A percentile compares a stretch with the other conserved stretches of the same genome.
Conservation (phyloP, 2,113 vertebrate genomes). For the Paramisgurnus dabryanus region DNA sequence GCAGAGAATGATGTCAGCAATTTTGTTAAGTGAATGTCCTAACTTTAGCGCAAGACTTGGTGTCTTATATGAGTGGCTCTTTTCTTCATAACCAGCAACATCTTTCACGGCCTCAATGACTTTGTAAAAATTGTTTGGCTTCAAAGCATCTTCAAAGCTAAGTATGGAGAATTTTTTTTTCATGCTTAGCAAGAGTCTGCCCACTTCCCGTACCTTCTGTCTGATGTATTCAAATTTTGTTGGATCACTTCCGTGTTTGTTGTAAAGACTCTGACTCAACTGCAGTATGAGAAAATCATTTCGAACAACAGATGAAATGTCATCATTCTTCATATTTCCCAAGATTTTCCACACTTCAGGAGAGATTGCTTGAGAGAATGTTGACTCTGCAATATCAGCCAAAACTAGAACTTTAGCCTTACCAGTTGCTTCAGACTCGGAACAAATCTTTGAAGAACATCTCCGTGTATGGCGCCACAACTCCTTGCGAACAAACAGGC, state of each 20-base stretch:
- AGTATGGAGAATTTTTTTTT: conserved; percentile 18
- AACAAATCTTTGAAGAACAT: no score
- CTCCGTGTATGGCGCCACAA: no score
- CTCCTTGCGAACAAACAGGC: no score
- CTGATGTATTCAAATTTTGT: neutral
- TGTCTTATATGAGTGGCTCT: neutral
- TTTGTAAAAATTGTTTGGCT: conserved; percentile 53
- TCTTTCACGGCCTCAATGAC: conserved; percentile 45
- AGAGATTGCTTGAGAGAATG: conserved; percentile 29
- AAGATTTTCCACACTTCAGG: conserved; percentile 42
- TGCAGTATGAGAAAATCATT: conserved; percentile 48
- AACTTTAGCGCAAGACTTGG: conserved; percentile 13
- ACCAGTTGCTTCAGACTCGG: no score
- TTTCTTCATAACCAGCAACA: conserved; percentile 20
- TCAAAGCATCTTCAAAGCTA: conserved; percentile 52
- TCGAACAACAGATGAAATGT: conserved; percentile 24
- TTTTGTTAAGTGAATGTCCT: conserved; percentile 28
- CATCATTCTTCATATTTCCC: conserved; percentile 46
- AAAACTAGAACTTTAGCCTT: conserved; percentile 15
- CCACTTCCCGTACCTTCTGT: conserved; percentile 44
- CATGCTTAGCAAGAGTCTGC: conserved; percentile 37
- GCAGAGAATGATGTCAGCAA: conserved; percentile 49
- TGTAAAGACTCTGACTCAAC: conserved; percentile 48
- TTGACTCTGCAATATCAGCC: conserved; percentile 16
- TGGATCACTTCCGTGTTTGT: neutral